Base-by-base conservation (phyloP, 37 sponge, comb jelly and placozoan genomes). In the Agelas oroides region DNA sequence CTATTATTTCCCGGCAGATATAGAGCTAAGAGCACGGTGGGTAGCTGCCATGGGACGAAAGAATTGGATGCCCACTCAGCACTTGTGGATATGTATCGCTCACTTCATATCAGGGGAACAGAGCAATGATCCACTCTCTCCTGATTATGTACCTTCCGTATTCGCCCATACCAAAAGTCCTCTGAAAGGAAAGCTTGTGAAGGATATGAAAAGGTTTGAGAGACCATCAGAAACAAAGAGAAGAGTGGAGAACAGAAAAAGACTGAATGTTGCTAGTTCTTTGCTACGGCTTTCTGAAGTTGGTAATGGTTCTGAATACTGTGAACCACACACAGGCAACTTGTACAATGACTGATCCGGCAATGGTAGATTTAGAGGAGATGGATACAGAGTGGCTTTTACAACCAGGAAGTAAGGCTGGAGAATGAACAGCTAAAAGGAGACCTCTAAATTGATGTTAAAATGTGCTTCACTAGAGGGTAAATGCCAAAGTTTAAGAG, bases 81-180 rank as follows among this genome's bases (percentile, higher is more conserved):
- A 69, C 37, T 59, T 65, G n/a, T 89, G 83, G 77, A 24, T 89
- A 24, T 89, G 89, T 60, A 37, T 78, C 21, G 63, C 38, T 25
- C 86, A 90, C 62, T 90, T 90, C 55, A 57, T 90, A 16, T 63
- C 40, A 41, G 88, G 92, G 30, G 24, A 65, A 52, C 81, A 78
- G 83, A 83, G 74, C 61, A 46, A 87, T 53, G 84, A 91, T 81
- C 84, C 87, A 20, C 84, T 82, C 11, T 82, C 81, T 30, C 89
- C 89, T 32, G 89, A 89, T 31, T 93, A 84, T 62, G 77, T 85
- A 38, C 93, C 93, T 33, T 58, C 77, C 34, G 38, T n/a, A n/a
- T n/a, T n/a, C n/a, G n/a, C n/a, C n/a, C n/a, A n/a, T n/a, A n/a
- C n/a, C n/a, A n/a, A n/a, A n/a, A n/a, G n/a, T n/a, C n/a, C n/a